Base-by-base conservation (phyloP, 2,888 invertebrate species). In the Stenotaenia linearis region DNA sequence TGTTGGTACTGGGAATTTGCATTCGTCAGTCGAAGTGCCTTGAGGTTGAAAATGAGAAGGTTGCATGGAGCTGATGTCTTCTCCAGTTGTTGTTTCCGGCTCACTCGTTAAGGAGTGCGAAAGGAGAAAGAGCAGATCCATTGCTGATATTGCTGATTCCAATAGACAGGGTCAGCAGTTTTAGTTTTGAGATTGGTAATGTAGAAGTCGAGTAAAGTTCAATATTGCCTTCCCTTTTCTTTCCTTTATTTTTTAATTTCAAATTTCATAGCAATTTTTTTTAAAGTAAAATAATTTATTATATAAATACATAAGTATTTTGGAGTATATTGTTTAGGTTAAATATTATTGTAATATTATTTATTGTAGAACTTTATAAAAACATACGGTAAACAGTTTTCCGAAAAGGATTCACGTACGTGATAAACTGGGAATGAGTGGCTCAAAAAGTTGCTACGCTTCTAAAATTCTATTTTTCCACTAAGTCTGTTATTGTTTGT, bases 91-190 rank as follows among this genome's bases (percentile, higher is more conserved):
- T 61, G 61, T 61, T 61, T 61, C 61, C 61, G 61, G 61, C 61
- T 61, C 61, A 25, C 61, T 61, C 61, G 61, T 61, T 61, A 61
- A 5, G 25, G 23, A 23, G 61, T 2, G 25, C 3, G 25, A 61
- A 61, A 61, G 61, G 61, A 61, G 61, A 61, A 61, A 12, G 61
- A 61, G 61, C 61, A 61, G 25, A 61, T 25, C 61, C 23, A 61
- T 61, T 61, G 61, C 61, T 61, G 61, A 61, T 61, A 61, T 61
- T 61, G 61, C 61, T 61, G 61, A 61, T 61, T 61, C 61, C 61
- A 61, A 61, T 23, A 25, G 61, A 61, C 61, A 61, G 61, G 56
- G 61, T 61, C 61, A 61, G 61, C 61, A 61, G 61, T 61, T 61
- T 61, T 61, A 61, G 25, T 61, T 61, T 61, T 61, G 12, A 25